Evolutionary conservation across 2,797 vertebrate species (phyloP), one percentile per base, ranked within the genome.

Genomic region (Chaetophractus vellerosus): DNA sequence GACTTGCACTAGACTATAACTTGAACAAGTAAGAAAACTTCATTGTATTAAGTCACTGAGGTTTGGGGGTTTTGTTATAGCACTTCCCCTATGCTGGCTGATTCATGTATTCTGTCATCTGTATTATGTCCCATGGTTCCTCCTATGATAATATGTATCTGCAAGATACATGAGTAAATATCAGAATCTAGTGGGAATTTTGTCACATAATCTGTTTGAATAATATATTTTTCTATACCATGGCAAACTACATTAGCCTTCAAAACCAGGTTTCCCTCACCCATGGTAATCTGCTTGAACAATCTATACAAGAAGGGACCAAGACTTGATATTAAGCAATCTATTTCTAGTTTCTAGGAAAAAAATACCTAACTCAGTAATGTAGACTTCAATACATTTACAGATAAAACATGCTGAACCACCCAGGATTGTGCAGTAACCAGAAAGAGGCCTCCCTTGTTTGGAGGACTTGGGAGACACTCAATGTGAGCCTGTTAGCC

Each of bases 341-440:
- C 57, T 55, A 48, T 64, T 95, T 94, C 64, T 94, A 96, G 88
- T 52, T 93, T 52, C 59, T 88, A 88, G 28, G n/a, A 16, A 76
- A 50, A 55, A 55, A 90, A 78, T 59, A 38, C 45, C 57, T 69
- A 86, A 50, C 24, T 88, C n/a, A 88, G 50, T 1, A 82, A 9
- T 48, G 21, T 28, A 61, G 74, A 71, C 28, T 90, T 92, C 6
- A 57, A 31, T 36, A 64, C 23, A 26, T 57, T 63, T 59, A 74
- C 12, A 52, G 36, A 15, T 48, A 63, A 86, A 75, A 66, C 50
- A 74, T 36, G 21, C 33, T 63, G 36, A n/a, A 78, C 24, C 36
- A n/a, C 36, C 26, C 33, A 59, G 18, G 11, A n/a, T 80, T 71
- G 18, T 36, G 1, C 26, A 76, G 8, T 31, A 74, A 14, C 76